These are phyloP conservation scores for Camponotus vicinus DNA, from an alignment of 1,140 invertebrate genomes.

Conservation along the genomic window DNA sequence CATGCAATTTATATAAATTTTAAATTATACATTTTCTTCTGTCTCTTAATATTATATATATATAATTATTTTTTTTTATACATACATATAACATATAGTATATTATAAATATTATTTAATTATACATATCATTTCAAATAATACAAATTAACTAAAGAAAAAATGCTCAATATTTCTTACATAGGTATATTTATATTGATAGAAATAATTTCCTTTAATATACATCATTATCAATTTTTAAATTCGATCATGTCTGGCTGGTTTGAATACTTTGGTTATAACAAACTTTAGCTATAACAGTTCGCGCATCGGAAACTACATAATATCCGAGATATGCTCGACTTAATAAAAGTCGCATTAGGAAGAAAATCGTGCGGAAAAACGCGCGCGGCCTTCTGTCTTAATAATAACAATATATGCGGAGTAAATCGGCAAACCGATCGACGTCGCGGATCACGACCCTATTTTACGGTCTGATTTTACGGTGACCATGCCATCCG, in stretches of 20 bases:
- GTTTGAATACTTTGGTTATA: neutral
- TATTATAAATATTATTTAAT: neutral
- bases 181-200: neutral
- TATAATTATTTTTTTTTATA: too few relatives aligned
- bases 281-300: neutral
- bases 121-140: neutral
- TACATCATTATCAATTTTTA: neutral
- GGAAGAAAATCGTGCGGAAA: neutral
- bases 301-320: neutral
- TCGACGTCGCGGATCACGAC: slow-evolving; percentile 16
- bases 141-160: neutral
- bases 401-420: slow-evolving; percentile 19
- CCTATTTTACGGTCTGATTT: slow-evolving; percentile 61
- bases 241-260: neutral
- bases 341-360: slow-evolving; percentile 24
- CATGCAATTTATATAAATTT: neutral
- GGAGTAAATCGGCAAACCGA: neutral
- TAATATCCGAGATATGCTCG: too few relatives aligned
- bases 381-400: neutral
- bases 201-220: neutral
- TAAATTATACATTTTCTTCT: neutral
- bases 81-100: too few relatives aligned
- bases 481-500: slow-evolving; percentile 39
- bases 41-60: too few relatives aligned
- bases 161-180: neutral